These are phyloP conservation scores for Stichodactyla mertensii DNA, from an alignment of 64 coral and sea anemone genomes.

Conservation along the genomic window DNA sequence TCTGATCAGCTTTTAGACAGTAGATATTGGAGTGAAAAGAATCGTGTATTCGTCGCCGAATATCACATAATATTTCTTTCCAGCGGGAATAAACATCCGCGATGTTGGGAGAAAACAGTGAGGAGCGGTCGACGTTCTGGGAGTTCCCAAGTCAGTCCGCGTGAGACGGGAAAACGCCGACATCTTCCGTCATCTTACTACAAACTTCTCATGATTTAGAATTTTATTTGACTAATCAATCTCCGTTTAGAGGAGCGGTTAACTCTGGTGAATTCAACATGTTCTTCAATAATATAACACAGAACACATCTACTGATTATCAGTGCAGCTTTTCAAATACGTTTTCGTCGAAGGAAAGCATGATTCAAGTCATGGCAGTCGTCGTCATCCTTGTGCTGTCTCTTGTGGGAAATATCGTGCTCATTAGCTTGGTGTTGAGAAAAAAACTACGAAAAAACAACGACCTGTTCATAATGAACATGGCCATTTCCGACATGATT, in stretches of 20 bases:
- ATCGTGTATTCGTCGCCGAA: no score
- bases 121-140: no score
- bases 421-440: background rate
- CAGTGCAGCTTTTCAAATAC: background rate
- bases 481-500: slow-evolving; percentile 10
- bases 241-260: background rate
- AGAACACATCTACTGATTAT: background rate
- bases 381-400: background rate
- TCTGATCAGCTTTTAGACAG: no score
- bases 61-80: no score
- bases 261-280: background rate
- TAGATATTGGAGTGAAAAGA: no score
- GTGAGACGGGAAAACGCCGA: no score
- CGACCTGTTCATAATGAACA: slow-evolving; percentile 2
- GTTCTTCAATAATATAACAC: background rate
- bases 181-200: no score
- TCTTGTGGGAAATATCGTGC: background rate
- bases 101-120: no score
- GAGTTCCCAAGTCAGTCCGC: no score
- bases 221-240: background rate
- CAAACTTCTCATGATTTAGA: background rate
- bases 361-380: background rate
- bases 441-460: background rate
- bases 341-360: background rate
- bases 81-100: no score